Evolutionary conservation across 2,888 invertebrate genomes (phyloP).

Genomic region (Ectemnius lituratus): DNA sequence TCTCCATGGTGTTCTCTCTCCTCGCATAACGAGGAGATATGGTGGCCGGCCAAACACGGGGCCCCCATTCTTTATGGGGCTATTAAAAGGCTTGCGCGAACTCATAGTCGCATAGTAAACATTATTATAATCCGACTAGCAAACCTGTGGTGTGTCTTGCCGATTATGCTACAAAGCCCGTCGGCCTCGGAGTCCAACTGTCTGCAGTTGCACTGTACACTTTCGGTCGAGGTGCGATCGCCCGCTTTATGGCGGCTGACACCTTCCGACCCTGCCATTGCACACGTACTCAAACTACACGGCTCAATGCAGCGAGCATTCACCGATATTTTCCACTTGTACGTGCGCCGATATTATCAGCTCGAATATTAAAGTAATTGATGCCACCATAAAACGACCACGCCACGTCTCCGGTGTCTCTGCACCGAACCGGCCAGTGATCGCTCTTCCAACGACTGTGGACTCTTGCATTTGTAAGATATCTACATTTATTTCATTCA

Average conservation of each 20-base stretch:
- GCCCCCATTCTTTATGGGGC: constrained; percentile 68
- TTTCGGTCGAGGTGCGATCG: constrained; percentile 29
- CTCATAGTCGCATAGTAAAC: constrained; percentile 67
- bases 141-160: constrained; percentile 43
- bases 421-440: background rate
- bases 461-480: no score
- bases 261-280: constrained; percentile 57
- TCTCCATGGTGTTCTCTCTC: constrained; percentile 7
- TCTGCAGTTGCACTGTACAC: no score
- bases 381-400: constrained; percentile 71
- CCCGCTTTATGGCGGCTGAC: constrained; percentile 69
- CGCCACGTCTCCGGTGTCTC: constrained; percentile 50
- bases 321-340: background rate
- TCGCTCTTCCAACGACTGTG: no score
- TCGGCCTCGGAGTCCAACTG: constrained; percentile 15
- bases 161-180: constrained; percentile 63
- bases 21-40: constrained; percentile 62
- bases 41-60: constrained; percentile 66
- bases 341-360: constrained; percentile 65
- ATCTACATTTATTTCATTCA: no score
- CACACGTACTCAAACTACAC: constrained; percentile 12
- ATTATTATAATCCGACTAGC: constrained; percentile 69
- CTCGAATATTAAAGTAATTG: constrained; percentile 74
- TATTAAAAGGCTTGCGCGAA: constrained; percentile 62
- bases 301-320: no score